Base-by-base conservation (phyloP, 1,140 invertebrate genomes). In the Varroa destructor region DNA sequence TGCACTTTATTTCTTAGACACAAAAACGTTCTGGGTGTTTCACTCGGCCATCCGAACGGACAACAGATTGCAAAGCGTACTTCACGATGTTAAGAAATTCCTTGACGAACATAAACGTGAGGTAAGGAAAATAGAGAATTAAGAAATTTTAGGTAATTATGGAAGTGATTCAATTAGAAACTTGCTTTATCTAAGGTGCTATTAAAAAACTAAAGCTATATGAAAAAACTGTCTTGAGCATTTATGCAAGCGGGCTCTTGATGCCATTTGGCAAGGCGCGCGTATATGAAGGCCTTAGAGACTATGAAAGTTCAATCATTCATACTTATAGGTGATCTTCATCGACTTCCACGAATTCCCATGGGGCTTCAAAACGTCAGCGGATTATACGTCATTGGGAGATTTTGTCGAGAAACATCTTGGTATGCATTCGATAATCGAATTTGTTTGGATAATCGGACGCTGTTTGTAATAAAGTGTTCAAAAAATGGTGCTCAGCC, bases 61-160 rank as follows among this genome's bases (percentile, higher is more conserved):
- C 36, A 67, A 67, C 46, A 40, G 14, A 12, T 37, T 67, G 12
- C 12, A 67, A 40, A 67, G 46, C 5, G 61, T 67, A 43, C 36
- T 67, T 12, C 10, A 40, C 46, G 61, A 67, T 40, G 61, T 67
- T 37, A n/a, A 40, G 36, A 12, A 14, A 14, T 67, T 67, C 61
- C 61, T 67, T 37, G 61, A 67, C 37, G 61, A 67, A 46, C 61
- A 67, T 37, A 67, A 67, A 67, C 61, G 61, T 2, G 61, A 67
- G 61, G 61, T 67, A 36, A 58, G 4, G 46, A 8, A 8, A 25
- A 25, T 25, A 25, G 25, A 25, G 25, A 25, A 25, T 25, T 25
- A 25, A 25, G 25, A 25, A 25, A 25, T 25, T 25, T 25, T 25
- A 25, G 25, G 0, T 25, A 25, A 25, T 25, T 25, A 25, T 25